These are phyloP conservation scores for Dolichallabes microphthalmus DNA, from an alignment of 2,113 vertebrate genomes.

Conservation along the genomic window DNA sequence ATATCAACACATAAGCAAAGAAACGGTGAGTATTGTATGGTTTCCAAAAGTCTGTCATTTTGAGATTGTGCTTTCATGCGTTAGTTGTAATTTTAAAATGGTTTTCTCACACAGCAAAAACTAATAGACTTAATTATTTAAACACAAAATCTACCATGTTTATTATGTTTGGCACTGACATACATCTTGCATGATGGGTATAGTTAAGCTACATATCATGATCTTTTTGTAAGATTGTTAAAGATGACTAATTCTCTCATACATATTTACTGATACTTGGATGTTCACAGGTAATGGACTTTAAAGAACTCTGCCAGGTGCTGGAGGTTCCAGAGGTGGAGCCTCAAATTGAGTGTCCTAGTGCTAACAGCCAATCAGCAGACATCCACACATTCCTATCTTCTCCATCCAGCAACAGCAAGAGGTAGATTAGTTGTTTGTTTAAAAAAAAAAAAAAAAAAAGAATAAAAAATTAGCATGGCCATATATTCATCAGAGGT, in stretches of 20 bases:
- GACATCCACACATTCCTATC: conserved; percentile 87
- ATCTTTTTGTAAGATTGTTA: background rate
- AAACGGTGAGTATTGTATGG: conserved; percentile 67
- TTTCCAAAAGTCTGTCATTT: background rate
- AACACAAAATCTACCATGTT: background rate
- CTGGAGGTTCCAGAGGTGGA: conserved; percentile 81
- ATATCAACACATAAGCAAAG: conserved; percentile 85
- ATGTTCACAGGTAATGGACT: conserved; percentile 81
- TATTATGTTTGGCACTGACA: background rate
- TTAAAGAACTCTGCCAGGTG: conserved; percentile 83
- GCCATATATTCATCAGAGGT: background rate
- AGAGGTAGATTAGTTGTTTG: conserved; percentile 71
- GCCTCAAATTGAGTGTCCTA: conserved; percentile 65
- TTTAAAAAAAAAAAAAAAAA: too few relatives aligned
- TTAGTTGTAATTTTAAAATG: background rate
- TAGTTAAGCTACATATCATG: too few relatives aligned
- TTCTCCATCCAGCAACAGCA: conserved; percentile 86
- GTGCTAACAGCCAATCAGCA: conserved; percentile 64
- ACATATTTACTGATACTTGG: background rate
- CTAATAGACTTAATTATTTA: background rate
- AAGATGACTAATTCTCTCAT: background rate
- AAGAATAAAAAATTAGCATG: background rate
- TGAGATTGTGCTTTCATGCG: background rate
- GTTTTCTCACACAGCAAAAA: background rate
- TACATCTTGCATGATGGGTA: too few relatives aligned